A percentile compares a stretch with the other conserved stretches of the same genome.
phyloP scores from a whole-genome alignment of 2,797 vertebrate genomes.

The Neosilurus hyrtlii region DNA sequence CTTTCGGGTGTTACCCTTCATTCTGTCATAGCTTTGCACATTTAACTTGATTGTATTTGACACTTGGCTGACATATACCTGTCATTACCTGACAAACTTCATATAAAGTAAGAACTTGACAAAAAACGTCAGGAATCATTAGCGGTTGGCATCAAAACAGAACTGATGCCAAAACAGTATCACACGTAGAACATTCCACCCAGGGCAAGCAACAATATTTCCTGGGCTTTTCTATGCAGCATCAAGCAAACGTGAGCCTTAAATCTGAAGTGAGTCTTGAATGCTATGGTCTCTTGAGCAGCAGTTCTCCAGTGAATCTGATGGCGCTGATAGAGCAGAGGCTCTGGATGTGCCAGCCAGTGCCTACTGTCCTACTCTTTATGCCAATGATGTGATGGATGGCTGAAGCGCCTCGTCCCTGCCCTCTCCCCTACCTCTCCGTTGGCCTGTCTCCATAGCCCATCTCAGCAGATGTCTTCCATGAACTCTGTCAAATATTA shows the following conservation, averaged over 20 bases:
- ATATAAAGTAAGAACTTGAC: neutral
- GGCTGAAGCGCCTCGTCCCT: conserved; percentile 61
- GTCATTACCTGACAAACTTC: conserved; percentile 34
- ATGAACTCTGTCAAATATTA: conserved; percentile 85
- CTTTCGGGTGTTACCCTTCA: conserved; percentile 12
- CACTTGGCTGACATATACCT: conserved; percentile 18
- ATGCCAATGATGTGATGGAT: conserved; percentile 70
- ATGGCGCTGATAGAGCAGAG: conserved; percentile 53
- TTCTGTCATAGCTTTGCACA: conserved; percentile 13
- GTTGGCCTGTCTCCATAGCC: conserved; percentile 64
- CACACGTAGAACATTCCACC: conserved; percentile 3
- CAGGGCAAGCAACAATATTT: conserved; percentile 17
- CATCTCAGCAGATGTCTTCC: conserved; percentile 80
- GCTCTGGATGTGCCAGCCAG: conserved; percentile 53
- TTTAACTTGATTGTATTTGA: conserved; percentile 16
- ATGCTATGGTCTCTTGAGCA: neutral
- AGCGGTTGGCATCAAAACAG: neutral
- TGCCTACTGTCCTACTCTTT: conserved; percentile 32
- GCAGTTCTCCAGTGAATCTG: conserved; percentile 9
- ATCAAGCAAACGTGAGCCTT: neutral
- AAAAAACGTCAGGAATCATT: conserved; percentile 2
- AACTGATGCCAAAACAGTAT: conserved; percentile 4
- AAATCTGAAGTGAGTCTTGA: neutral
- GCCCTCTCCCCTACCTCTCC: conserved; percentile 64
- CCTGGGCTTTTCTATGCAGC: neutral